Base-by-base conservation (phyloP, 2,113 vertebrate species). In the Halcyon senegalensis region DNA sequence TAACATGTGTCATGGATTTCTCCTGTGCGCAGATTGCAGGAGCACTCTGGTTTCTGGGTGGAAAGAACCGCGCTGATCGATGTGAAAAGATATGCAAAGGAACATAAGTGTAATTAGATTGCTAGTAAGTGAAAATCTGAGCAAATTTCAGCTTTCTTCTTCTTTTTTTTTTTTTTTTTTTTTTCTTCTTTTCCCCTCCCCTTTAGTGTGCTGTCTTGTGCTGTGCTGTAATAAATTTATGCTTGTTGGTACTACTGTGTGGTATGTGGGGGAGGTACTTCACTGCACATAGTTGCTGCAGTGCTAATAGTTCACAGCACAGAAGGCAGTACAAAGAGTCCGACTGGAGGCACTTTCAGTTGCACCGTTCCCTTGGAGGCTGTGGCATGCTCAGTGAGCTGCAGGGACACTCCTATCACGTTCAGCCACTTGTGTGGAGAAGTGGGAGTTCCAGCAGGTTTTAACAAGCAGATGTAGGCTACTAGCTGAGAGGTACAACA, bases 191-290 rank as follows among this genome's bases (percentile, higher is more conserved):
- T 39, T 11, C 80, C 16, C 44, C 16, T 20, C 46, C 46, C 48
- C 24, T 70, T 79, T 37, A 78, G 64, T n/a, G 31, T 95, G 46
- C 70, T 90, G 69, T 35, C 69, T 94, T 82, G 30, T 2, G 1
- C 91, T 89, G 66, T 84, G 77, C 76, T 85, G 90, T 84, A 90
- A 91, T 85, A 94, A 92, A 89, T 96, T 82, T 80, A 18, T 96
- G 95, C 87, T 78, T 95, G 85, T 96, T 98, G 97, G 95, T 97
- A 91, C 75, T 93, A 86, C 94, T 56, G 89, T 93, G 86, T 96
- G 96, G 90, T 96, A 94, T 97, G 97, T 97, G 97, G 97, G 97
- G 97, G 97, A 98, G 97, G 96, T 96, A 95, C 97, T 92, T 94
- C 93, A 43, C 95, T 96, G 95, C 91, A 96, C 92, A 96, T 88